phyloP scores from a whole-genome alignment of 2,113 vertebrate species.

The Phodopus roborovskii region DNA sequence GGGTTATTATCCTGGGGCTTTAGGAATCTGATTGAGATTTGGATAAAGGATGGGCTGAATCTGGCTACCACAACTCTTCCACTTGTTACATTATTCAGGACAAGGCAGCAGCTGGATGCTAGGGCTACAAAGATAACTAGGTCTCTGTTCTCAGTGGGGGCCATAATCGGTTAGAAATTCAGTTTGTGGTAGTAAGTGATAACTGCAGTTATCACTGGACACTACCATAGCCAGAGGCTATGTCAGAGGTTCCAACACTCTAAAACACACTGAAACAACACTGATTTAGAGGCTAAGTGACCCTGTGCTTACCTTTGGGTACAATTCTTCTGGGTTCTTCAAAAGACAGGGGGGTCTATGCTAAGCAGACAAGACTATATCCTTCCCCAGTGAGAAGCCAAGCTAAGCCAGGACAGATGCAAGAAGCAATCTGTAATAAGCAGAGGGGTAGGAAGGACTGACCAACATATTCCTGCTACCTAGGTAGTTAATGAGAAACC shows the following conservation, averaged over 20 bases:
- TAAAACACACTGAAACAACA: background rate
- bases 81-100: background rate
- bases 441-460: conserved; percentile 37
- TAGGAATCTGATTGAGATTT: background rate
- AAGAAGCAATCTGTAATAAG: conserved; percentile 55
- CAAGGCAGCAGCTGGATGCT: background rate
- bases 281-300: background rate
- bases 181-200: background rate
- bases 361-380: conserved; percentile 15
- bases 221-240: background rate
- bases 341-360: background rate
- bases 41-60: background rate
- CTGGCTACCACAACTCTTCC: background rate
- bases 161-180: background rate
- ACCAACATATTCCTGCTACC: conserved; percentile 27
- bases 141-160: background rate
- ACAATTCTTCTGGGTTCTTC: conserved; percentile 23
- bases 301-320: background rate
- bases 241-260: background rate
- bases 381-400: background rate
- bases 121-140: background rate
- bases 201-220: background rate
- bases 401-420: conserved; percentile 49
- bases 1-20: background rate
- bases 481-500: conserved; percentile 66